A percentile compares a stretch with the other conserved stretches of the same genome.
These are phyloP conservation scores for Podarcis raffonei DNA, from an alignment of 2,113 vertebrate species.

Conservation along the genomic window DNA sequence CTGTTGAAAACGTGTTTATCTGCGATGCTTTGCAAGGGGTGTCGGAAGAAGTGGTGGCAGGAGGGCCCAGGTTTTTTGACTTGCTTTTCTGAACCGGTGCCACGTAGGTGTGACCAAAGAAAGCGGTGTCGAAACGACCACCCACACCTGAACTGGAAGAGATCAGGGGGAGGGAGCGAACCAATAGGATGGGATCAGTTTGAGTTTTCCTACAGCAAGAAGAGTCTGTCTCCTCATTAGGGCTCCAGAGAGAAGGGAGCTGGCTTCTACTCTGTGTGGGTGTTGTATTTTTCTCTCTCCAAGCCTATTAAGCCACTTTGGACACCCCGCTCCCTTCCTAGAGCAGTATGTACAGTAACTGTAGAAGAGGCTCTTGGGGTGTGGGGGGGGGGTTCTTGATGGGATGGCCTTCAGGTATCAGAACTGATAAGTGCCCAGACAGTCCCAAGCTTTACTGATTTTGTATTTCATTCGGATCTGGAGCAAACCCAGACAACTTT, in stretches of 20 bases:
- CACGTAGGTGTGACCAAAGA: neutral
- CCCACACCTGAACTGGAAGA: neutral
- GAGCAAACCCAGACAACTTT: neutral
- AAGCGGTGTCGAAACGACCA: too few relatives aligned
- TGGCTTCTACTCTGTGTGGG: neutral
- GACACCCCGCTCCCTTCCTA: neutral
- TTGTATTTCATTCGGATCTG: neutral
- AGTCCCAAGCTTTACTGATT: neutral
- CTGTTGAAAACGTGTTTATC: neutral
- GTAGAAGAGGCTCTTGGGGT: neutral
- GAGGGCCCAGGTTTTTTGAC: neutral
- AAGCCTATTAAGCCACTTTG: neutral
- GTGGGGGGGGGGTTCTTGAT: neutral
- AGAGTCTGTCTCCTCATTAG: accelerated
- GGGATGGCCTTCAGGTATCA: neutral
- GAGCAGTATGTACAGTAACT: neutral
- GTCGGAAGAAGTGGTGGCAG: neutral
- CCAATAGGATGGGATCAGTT: neutral
- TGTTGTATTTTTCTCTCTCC: neutral
- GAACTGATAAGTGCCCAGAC: neutral
- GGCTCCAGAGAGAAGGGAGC: neutral
- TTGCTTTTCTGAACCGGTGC: neutral
- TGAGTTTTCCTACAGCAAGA: neutral
- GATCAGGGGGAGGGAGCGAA: neutral
- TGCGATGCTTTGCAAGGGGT: neutral